Percentiles rank a stretch among this genome's conserved stretches.
Conservation (phyloP, 2,113 vertebrate genomes). For the Onychorhynchus coronatus region DNA sequence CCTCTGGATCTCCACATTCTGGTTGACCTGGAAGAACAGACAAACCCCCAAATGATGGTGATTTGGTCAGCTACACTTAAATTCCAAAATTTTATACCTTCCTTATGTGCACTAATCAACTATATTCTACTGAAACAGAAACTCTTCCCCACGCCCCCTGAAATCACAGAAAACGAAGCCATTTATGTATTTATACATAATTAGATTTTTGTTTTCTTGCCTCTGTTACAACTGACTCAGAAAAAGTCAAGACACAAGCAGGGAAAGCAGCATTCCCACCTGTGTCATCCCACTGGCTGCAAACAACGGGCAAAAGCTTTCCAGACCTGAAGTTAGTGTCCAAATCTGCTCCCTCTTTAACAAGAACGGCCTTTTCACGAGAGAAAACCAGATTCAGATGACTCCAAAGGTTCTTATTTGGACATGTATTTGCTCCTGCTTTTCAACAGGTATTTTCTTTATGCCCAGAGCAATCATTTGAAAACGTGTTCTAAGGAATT, state of each 20-base stretch:
- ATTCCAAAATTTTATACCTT: neutral
- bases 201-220: neutral
- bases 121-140: neutral
- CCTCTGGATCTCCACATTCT: constrained; percentile 88
- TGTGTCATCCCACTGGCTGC: neutral
- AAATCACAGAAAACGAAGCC: neutral
- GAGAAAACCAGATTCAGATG: neutral
- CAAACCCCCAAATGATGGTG: neutral
- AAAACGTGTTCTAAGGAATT: neutral
- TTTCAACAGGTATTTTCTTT: neutral
- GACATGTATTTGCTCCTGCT: neutral
- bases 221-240: neutral
- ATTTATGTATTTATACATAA: neutral
- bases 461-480: neutral
- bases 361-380: neutral
- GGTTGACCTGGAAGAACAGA: constrained; percentile 77
- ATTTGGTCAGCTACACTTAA: neutral
- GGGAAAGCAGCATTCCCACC: neutral
- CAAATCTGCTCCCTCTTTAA: neutral
- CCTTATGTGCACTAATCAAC: neutral
- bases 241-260: neutral
- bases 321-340: neutral
- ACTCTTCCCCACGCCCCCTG: rapidly evolving
- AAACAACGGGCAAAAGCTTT: neutral
- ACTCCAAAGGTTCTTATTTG: neutral